Evolutionary conservation across 2,797 vertebrate species (phyloP).

Genomic region (Capromys pilorides): DNA sequence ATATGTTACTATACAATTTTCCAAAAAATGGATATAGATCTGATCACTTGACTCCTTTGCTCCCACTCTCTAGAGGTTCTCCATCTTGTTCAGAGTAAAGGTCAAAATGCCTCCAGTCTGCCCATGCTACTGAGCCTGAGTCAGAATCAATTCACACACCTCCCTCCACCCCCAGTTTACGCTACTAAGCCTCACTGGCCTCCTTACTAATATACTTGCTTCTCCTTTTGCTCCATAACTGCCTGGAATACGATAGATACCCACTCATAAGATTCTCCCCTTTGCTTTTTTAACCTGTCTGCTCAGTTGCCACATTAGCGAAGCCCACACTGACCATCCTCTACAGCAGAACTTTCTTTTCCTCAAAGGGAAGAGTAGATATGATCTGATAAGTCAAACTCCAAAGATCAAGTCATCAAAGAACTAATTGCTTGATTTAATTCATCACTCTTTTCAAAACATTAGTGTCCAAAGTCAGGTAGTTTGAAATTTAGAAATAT

Average conservation of each 20-base stretch:
- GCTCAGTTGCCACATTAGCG: background rate
- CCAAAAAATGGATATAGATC: background rate
- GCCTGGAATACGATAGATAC: background rate
- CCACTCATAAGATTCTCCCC: background rate
- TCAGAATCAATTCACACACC: background rate
- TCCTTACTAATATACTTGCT: background rate
- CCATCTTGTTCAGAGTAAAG: background rate
- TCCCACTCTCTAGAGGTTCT: too few relatives aligned
- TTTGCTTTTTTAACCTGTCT: background rate
- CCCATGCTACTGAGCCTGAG: too few relatives aligned
- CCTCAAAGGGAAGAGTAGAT: background rate
- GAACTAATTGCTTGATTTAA: slow-evolving; percentile 6
- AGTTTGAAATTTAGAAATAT: slow-evolving; percentile 22
- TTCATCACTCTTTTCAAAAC: slow-evolving; percentile 30
- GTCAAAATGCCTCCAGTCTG: background rate
- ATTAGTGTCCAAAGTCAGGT: slow-evolving; percentile 13
- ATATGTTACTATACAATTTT: background rate
- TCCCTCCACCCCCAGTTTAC: background rate
- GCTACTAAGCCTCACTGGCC: background rate
- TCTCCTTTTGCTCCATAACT: background rate
- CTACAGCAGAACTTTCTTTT: background rate
- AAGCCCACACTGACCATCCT: background rate
- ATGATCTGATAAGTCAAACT: background rate
- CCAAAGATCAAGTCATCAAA: background rate
- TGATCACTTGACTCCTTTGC: too few relatives aligned